A percentile compares a stretch with the other conserved stretches of the same genome.
phyloP scores from a whole-genome alignment of 2,113 vertebrate species.

The Numenius arquata region DNA sequence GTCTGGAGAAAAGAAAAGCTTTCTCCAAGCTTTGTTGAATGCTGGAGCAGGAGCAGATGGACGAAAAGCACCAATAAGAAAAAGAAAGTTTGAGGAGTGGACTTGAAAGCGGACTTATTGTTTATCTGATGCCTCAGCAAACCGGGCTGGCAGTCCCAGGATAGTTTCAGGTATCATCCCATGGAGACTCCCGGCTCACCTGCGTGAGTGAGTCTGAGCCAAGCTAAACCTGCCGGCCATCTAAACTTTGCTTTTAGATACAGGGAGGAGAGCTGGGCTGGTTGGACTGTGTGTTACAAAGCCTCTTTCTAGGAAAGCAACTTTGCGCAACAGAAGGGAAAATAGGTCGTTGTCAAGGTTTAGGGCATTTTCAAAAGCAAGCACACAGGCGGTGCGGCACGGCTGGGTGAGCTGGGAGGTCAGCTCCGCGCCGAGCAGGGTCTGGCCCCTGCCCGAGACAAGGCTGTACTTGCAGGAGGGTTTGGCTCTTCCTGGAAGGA shows the following conservation, averaged over 20 bases:
- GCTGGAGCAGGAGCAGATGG: background rate
- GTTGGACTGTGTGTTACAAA: background rate
- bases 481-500: background rate
- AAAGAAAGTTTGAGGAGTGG: background rate
- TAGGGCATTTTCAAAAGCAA: slow-evolving; percentile 4
- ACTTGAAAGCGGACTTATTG: background rate
- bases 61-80: background rate
- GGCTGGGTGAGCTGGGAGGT: background rate
- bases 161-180: background rate
- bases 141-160: background rate
- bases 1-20: background rate
- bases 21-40: background rate
- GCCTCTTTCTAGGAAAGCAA: slow-evolving; percentile 65
- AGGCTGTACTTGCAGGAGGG: background rate
- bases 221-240: background rate
- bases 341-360: slow-evolving; percentile 51
- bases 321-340: slow-evolving; percentile 37
- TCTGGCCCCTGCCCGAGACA: background rate
- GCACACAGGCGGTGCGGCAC: background rate
- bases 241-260: background rate
- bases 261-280: background rate
- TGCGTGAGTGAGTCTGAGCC: background rate
- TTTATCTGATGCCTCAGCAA: background rate
- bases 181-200: background rate
- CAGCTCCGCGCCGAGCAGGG: background rate